Base-by-base conservation (phyloP, 2,113 vertebrate species). In the Cryptotis parvus region DNA sequence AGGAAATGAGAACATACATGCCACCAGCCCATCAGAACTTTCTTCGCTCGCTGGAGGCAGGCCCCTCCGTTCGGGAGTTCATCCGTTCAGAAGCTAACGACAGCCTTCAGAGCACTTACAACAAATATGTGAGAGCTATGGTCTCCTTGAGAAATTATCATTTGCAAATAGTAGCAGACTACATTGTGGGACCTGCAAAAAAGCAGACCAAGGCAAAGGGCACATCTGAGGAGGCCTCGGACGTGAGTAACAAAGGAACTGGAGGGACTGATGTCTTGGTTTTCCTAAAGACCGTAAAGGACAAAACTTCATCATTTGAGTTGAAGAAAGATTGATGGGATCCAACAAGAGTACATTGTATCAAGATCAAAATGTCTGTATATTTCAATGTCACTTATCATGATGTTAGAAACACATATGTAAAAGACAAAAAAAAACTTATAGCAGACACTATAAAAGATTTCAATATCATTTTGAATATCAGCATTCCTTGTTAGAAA, bases 1-100 rank as follows among this genome's bases (percentile, higher is more conserved):
- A 86, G 52, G 96, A 98, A 26, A 99, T 99, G 98, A 98, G 98
- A 95, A 90, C 95, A 83, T 99, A 99, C 93, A 99, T 99, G 98
- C 98, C 96, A 12, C 98, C 98, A 4, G 94, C 97, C n/a, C 98
- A 99, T 96, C 97, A 63, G 85, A 66, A 91, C 41, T 97, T 99
- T 87, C 98, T 99, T 61, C 75, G 75, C 26, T 97, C 96, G 74
- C 95, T 99, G 76, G 98, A 98, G 1, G 49, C 87, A 16, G 89
- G 96, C 0, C 98, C 97, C 1, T 97, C 98, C 1, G 86, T 98
- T 29, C 98, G 97, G 27, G 74, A 78, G 8, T 99, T 98, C 72
- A 96, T 98, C 58, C 94, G 95, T 75, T 96, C 97, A 58, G 90
- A 84, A 68, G 87, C 18, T 6, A 33, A 92, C 5, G 52, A 93